phyloP scores from a whole-genome alignment of 2,888 invertebrate genomes.

The Parapristionchus giblindavisi region DNA sequence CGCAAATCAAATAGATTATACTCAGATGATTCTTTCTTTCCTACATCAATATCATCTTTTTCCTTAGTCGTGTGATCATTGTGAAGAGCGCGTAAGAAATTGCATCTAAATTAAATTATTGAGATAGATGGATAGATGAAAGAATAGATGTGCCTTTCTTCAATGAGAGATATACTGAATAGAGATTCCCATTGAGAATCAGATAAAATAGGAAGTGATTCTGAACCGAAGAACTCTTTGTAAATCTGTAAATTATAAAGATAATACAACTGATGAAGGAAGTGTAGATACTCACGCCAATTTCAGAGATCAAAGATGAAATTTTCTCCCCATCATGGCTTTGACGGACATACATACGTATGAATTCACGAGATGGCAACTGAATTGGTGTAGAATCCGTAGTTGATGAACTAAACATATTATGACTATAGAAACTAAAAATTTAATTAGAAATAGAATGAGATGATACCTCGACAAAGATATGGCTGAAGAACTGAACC shows the following conservation, averaged over 20 bases:
- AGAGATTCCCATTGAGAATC: constrained; percentile 13
- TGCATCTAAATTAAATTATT: background rate
- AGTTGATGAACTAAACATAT: background rate
- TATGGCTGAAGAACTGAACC: too few species aligned
- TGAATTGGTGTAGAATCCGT: too few species aligned
- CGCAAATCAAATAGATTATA: background rate
- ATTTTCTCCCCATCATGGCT: background rate
- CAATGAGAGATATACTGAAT: background rate
- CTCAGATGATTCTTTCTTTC: background rate
- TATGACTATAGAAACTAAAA: background rate
- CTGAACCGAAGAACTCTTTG: constrained; percentile 15
- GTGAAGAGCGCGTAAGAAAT: constrained; percentile 12
- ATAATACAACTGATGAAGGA: too few species aligned
- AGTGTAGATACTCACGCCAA: background rate
- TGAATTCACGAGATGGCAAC: background rate
- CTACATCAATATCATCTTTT: background rate
- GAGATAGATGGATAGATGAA: background rate
- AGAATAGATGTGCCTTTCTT: background rate
- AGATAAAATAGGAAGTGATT: background rate
- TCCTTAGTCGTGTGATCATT: background rate
- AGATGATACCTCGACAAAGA: too few species aligned
- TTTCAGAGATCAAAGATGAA: constrained; percentile 8
- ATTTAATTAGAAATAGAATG: too few species aligned
- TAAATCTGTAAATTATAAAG: background rate
- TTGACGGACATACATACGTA: background rate